Base-by-base conservation (phyloP, 2,797 vertebrate genomes). In the Scomberomorus guttatus region DNA sequence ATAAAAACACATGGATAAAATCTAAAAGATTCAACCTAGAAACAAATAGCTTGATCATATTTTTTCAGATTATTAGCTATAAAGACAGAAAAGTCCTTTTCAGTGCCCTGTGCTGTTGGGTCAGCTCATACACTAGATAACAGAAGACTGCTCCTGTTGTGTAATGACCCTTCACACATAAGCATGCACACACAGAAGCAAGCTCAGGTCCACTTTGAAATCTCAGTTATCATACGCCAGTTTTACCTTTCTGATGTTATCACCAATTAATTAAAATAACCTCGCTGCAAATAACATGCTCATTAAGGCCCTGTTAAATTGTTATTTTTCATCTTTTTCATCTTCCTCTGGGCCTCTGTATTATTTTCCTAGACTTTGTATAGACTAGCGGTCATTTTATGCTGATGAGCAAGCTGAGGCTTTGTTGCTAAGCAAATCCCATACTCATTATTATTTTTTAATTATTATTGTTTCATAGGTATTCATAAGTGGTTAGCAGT, bases 211-310 rank as follows among this genome's bases (percentile, higher is more conserved):
- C 46, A 74, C 27, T 62, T 17, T 66, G 56, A 25, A 75, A 37
- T 59, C 51, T 29, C 20, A 63, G 29, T 59, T 51, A 22, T 59
- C 24, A 10, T 66, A 44, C 1, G 0, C 51, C 29, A 55, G 25
- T 61, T 86, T 77, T 65, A 58, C 57, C 72, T 50, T 75, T 61
- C 18, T 67, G 77, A 64, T 79, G 63, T 17, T 37, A 64, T 78
- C 71, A n/a, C n/a, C 12, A 54, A 72, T 85, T 81, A 79, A 77
- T 72, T 73, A 50, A 46, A 72, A 76, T 60, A 62, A 64, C 71
- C 50, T 59, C 2, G 1, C 56, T 68, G 37, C 42, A 67, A 75
- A 79, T 58, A 79, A 34, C 29, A 55, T 27, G 37, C 25, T 78
- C 64, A 80, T 68, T 75, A 66, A 59, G 29, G 42, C 51, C n/a